Base-by-base conservation (phyloP, 1,140 invertebrate genomes). In the Apocrypta bakeri region DNA sequence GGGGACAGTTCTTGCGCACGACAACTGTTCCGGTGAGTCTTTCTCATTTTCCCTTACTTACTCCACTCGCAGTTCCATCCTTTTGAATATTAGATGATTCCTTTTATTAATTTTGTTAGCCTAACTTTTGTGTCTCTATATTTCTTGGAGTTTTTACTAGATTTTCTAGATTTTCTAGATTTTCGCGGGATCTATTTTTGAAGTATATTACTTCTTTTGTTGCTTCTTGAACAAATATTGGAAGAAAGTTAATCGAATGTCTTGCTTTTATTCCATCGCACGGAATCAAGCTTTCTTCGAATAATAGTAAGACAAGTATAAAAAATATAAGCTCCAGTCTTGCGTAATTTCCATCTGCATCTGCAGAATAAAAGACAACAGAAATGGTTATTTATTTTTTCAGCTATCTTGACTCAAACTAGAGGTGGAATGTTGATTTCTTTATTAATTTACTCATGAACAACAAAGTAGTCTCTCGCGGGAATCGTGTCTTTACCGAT, bases 1-100 rank as follows among this genome's bases (percentile, higher is more conserved):
- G 89, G 88, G 84, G 89, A 89, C 88, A 88, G 87, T 88, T 89
- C 85, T 83, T 87, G 89, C 85, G 87, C 88, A 87, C 88, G 88
- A 90, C 48, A 17, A 56, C n/a, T 56, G 48, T 56, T 21, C 48
- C 17, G 48, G 48, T 21, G n/a, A 56, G 17, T 56, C 14, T 17
- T 6, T 56, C 48, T n/a, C 48, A 7, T 21, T 56, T 17, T n/a
- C 48, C 6, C 17, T 56, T 37, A 37, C 12, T 48, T 17, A 1
- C 14, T 17, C 12, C 14, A 48, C 21, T 48, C 42, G 33, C 9
- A 48, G n/a, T n/a, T n/a, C n/a, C 42, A 17, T 48, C 14, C 48
- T 21, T 56, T 56, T 56, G 17, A 56, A 56, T 56, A 56, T 56
- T 56, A 56, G 48, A 56, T n/a, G 48, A 56, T 56, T 56, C n/a